phyloP scores from a whole-genome alignment of 1,140 invertebrate species.

The Sinonovacula constricta region DNA sequence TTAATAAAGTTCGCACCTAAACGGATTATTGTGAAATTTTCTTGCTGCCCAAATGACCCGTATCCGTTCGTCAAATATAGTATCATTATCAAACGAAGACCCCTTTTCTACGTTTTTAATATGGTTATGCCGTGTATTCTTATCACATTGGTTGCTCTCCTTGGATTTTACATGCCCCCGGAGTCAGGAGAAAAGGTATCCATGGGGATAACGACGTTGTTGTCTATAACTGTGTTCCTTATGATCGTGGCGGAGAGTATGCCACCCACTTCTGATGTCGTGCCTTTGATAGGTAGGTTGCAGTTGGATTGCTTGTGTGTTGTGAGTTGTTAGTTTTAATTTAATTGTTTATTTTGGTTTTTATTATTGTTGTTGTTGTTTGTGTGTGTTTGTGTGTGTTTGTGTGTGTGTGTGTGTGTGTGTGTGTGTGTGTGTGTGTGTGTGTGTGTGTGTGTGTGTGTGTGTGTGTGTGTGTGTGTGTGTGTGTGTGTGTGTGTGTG shows the following conservation, averaged over 20 bases:
- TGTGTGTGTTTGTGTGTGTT: too few relatives aligned
- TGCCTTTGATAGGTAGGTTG: slow-evolving; percentile 90
- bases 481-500: too few relatives aligned
- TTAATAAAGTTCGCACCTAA: slow-evolving; percentile 67
- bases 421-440: too few relatives aligned
- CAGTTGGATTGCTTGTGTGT: background rate
- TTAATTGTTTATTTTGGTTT: too few relatives aligned
- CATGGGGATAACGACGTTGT: slow-evolving; percentile 88
- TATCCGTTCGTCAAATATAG: slow-evolving; percentile 75
- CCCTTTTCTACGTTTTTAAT: slow-evolving; percentile 95
- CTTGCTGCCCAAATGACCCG: slow-evolving; percentile 82
- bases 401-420: too few relatives aligned
- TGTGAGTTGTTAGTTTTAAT: too few relatives aligned
- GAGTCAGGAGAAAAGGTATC: slow-evolving; percentile 91
- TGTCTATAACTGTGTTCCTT: slow-evolving; percentile 95
- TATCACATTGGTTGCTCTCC: slow-evolving; percentile 90
- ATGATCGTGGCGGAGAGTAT: slow-evolving; percentile 95
- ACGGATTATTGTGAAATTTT: slow-evolving; percentile 85
- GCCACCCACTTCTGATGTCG: slow-evolving; percentile 93
- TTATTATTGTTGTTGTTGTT: too few relatives aligned
- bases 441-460: too few relatives aligned
- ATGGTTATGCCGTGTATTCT: slow-evolving; percentile 93
- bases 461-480: too few relatives aligned
- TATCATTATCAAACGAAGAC: slow-evolving; percentile 85
- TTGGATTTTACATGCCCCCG: slow-evolving; percentile 95